phyloP scores from a whole-genome alignment of 2,797 vertebrate genomes.

The Catostomus latipinnis region DNA sequence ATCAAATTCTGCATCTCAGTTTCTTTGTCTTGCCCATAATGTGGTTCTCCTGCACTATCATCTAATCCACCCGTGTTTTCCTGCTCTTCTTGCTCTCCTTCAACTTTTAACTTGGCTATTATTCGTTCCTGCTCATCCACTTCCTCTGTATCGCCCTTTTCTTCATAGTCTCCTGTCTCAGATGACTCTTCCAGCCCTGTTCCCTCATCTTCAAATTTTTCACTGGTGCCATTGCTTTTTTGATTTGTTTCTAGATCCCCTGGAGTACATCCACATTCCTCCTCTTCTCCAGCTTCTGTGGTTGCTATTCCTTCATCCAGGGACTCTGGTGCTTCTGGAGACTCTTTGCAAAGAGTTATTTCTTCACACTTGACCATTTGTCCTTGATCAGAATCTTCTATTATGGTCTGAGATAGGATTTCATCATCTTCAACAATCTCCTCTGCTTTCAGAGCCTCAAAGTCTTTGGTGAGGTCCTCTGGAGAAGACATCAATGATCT shows the following conservation, averaged over 20 bases:
- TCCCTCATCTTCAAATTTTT: conserved; percentile 94
- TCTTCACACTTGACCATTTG: conserved; percentile 75
- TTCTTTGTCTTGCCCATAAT: conserved; percentile 63
- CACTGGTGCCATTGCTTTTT: conserved; percentile 83
- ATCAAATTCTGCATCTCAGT: conserved; percentile 70
- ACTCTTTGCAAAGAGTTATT: conserved; percentile 83
- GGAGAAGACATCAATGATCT: conserved; percentile 94
- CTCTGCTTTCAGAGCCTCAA: conserved; percentile 91
- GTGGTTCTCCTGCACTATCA: conserved; percentile 62
- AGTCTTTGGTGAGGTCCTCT: conserved; percentile 96
- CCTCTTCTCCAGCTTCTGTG: conserved; percentile 77
- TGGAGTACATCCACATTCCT: conserved; percentile 87
- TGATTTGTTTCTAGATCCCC: conserved; percentile 85
- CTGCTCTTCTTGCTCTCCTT: conserved; percentile 73
- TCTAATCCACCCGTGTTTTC: conserved; percentile 73
- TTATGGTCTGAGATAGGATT: conserved; percentile 73
- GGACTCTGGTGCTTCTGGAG: conserved; percentile 84
- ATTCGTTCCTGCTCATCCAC: conserved; percentile 81
- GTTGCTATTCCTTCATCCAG: conserved; percentile 95
- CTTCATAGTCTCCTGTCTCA: conserved; percentile 90
- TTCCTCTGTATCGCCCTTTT: conserved; percentile 92
- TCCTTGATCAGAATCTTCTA: conserved; percentile 73
- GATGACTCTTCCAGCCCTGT: conserved; percentile 90
- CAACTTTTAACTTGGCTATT: conserved; percentile 48
- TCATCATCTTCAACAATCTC: conserved; percentile 79